These are phyloP conservation scores for Cenopis cana DNA, from an alignment of 2,888 invertebrate genomes.

Conservation along the genomic window DNA sequence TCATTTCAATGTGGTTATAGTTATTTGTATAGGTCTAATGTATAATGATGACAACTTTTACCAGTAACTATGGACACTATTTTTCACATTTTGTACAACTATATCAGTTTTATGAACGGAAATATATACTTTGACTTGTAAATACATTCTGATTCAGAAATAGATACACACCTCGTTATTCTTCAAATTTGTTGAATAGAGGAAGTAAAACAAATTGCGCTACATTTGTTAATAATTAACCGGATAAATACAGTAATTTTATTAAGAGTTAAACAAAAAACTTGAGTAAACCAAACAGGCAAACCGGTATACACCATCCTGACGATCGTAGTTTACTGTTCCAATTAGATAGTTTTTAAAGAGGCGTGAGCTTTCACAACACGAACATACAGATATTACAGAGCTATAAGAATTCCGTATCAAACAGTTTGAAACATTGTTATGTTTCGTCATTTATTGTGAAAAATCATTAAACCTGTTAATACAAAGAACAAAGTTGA, in stretches of 20 bases:
- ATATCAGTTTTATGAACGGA: too few relatives aligned
- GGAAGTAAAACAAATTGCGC: background rate
- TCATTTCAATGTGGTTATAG: too few relatives aligned
- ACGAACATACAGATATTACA: conserved; percentile 5
- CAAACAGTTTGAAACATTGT: too few relatives aligned
- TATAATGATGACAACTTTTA: too few relatives aligned
- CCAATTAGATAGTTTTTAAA: conserved; percentile 39
- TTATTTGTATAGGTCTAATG: too few relatives aligned
- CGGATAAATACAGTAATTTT: conserved; percentile 18
- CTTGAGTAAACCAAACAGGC: conserved; percentile 33
- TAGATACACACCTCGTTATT: background rate
- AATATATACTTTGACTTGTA: too few relatives aligned
- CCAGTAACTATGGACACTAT: too few relatives aligned
- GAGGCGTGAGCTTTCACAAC: conserved; percentile 30
- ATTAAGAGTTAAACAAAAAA: conserved; percentile 31
- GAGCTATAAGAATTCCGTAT: background rate
- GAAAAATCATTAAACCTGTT: too few relatives aligned
- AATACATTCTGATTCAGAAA: too few relatives aligned
- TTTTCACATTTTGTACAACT: too few relatives aligned
- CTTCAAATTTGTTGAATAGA: background rate
- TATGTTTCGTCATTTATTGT: too few relatives aligned
- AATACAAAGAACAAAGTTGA: too few relatives aligned
- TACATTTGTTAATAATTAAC: conserved; percentile 1
- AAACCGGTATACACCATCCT: conserved; percentile 28
- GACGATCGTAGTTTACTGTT: conserved; percentile 36